phyloP scores from a whole-genome alignment of 2,113 vertebrate genomes.

The Macheiramphus alcinus region DNA sequence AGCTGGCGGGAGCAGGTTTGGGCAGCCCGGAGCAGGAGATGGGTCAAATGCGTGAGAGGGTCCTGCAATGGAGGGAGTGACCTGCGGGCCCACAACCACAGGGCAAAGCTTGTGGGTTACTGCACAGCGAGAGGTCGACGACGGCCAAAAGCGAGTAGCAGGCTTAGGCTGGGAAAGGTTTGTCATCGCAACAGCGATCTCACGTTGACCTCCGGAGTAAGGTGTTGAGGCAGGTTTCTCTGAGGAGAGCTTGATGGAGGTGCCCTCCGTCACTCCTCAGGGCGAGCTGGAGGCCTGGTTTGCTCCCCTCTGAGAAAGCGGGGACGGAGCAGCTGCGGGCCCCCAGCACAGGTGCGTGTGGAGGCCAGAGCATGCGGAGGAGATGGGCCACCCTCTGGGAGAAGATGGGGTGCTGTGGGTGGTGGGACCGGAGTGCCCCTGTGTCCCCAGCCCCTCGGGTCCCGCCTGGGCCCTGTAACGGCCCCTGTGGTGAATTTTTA shows the following conservation, averaged over 20 bases:
- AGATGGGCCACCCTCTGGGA: background rate
- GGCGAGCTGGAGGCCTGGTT: fast-evolving
- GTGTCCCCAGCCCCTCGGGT: no score
- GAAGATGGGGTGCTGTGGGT: background rate
- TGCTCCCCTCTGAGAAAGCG: fast-evolving
- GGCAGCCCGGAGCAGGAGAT: background rate
- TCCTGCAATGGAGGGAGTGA: fast-evolving
- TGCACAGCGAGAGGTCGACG: fast-evolving
- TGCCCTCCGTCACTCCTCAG: fast-evolving
- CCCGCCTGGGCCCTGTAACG: fast-evolving
- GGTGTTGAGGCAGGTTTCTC: fast-evolving
- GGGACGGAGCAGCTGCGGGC: fast-evolving
- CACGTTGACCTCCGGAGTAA: fast-evolving
- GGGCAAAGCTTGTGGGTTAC: background rate
- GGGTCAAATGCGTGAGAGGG: fast-evolving
- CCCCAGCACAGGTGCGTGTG: fast-evolving
- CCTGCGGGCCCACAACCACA: background rate
- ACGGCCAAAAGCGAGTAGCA: fast-evolving
- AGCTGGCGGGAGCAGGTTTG: background rate
- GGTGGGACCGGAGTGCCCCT: no score
- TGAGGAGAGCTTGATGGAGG: background rate
- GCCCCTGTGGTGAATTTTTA: background rate
- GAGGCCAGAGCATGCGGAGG: background rate
- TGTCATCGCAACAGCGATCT: fast-evolving
- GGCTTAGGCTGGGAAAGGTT: background rate